Evolutionary conservation across 2,797 vertebrate genomes (phyloP), one percentile per base, ranked within the genome.

Genomic region (Anas capensis): DNA sequence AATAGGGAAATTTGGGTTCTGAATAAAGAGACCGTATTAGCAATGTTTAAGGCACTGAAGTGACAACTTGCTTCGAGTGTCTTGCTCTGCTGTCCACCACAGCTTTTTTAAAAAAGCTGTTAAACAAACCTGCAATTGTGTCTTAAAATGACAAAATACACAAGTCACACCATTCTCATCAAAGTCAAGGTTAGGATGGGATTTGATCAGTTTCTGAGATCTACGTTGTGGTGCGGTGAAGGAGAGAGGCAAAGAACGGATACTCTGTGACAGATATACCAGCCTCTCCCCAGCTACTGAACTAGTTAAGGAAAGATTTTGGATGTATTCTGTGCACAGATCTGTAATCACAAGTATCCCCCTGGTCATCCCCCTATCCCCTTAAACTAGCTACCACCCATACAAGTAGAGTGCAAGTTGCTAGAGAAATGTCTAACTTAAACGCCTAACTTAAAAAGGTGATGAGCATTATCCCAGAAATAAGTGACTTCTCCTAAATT

Each of bases 171-270:
- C 8, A 48, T 70, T 77, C 9, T 57, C 34, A 75, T 46, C 44
- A 94, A 84, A 94, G n/a, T 10, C 42, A 91, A 73, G n/a, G 31
- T 60, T 62, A 38, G 20, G 38, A 44, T 73, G 38, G 44, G n/a
- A 80, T 89, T 44, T 87, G 26, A 53, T 48, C 18, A 66, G n/a
- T 12, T 80, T 56, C 26, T 5, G 24, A 87, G n/a, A 62, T 18
- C 23, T 73, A 11, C 3, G 0, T 15, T 23, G 18, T 31, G 38
- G 26, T 27, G 13, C 4, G 27, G 91, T 23, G 80, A 53, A 5
- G 7, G 42, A 87, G 6, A 27, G 51, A 51, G n/a, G 3, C 33
- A 64, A 88, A 86, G 42, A 73, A 0, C 1, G 27, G 11, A 6
- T 18, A 14, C 57, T 58, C n/a, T 65, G 17, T 61, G 19, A 72